Evolutionary conservation across 2,888 invertebrate species (phyloP).

Genomic region (Frankliniella intonsa): DNA sequence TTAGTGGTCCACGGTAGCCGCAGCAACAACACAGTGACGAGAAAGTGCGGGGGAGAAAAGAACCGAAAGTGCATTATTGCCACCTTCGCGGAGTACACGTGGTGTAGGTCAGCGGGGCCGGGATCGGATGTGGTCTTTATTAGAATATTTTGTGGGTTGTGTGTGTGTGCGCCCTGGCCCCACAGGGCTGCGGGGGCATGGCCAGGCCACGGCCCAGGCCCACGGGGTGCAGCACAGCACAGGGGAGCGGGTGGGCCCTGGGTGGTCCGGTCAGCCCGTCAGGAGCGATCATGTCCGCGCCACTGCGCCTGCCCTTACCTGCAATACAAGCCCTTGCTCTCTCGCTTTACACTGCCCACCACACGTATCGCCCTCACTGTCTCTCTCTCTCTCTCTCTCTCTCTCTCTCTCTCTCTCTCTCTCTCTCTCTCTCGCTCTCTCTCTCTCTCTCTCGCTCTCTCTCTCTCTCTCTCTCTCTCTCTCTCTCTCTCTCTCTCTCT

Average conservation of each 20-base stretch:
- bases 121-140: too few relatives aligned
- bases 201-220: not conserved
- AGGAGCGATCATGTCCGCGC: not conserved
- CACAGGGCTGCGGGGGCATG: too few relatives aligned
- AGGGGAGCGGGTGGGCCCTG: not conserved
- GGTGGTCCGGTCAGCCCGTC: not conserved
- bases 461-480: slow-evolving; percentile 29
- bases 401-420: not conserved
- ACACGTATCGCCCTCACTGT: too few relatives aligned
- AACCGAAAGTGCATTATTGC: too few relatives aligned
- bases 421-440: slow-evolving; percentile 16
- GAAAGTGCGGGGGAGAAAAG: too few relatives aligned
- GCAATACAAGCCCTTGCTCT: too few relatives aligned
- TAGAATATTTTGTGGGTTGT: not conserved
- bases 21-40: too few relatives aligned
- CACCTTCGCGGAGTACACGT: too few relatives aligned
- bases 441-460: slow-evolving; percentile 32
- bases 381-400: not conserved
- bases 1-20: too few relatives aligned
- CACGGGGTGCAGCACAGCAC: not conserved
- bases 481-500: slow-evolving; percentile 32
- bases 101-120: too few relatives aligned
- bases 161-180: not conserved
- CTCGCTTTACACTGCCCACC: too few relatives aligned
- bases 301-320: not conserved